Base-by-base conservation (phyloP, 2,113 vertebrate genomes). In the Gila orcuttii region DNA sequence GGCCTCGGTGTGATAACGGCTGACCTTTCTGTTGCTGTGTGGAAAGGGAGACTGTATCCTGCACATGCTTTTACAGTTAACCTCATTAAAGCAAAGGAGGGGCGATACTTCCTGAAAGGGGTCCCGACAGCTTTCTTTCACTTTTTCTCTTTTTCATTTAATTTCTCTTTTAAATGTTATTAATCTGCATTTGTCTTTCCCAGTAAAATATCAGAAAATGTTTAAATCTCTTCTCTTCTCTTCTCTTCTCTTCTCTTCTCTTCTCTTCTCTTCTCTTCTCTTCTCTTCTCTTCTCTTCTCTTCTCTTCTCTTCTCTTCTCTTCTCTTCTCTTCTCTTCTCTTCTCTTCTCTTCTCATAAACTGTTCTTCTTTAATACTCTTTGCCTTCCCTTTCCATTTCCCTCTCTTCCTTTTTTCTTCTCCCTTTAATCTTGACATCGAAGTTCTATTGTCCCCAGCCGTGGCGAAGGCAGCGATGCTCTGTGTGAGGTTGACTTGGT, bases 1-100 rank as follows among this genome's bases (percentile, higher is more conserved):
- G 87, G 82, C 86, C 74, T 21, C 55, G 82, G 80, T 84, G 31
- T 76, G 69, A 62, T 59, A 82, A 68, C 80, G 21, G 78, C 82
- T 75, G 76, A 66, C 74, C 57, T 82, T 86, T 87, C 74, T 69
- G 21, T 73, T 88, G 75, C 47, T 68, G 73, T 76, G n/a, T 62
- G 42, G 83, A 85, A 71, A 66, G 81, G 62, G 50, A 84, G 78
- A 82, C 59, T 69, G 78, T 84, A 84, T 90, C 86, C 88, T 88
- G 82, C 75, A 82, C 86, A 89, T 86, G 85, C 62, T 86, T 89
- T 89, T 87, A 90, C 85, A 88, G 85, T 89, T 91, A 89, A 88
- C 86, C 86, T 90, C 85, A 88, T 85, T 84, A 84, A 88, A 85
- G 69, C 64, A 42, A 89, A 87, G 88, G 69, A 80, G 83, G 82